Evolutionary conservation across 2,888 invertebrate genomes (phyloP).

Genomic region (Tipula confusa): DNA sequence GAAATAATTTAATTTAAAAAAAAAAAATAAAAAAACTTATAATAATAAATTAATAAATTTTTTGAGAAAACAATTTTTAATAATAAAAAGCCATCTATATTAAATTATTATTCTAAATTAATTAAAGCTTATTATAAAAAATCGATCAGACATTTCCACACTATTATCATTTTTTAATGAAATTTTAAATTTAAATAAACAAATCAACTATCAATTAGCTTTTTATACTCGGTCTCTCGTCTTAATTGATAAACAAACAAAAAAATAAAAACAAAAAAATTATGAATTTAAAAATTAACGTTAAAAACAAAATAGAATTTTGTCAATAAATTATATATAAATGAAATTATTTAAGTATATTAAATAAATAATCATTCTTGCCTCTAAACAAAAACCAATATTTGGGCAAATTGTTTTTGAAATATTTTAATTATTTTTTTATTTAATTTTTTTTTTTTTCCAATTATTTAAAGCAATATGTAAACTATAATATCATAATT

Average conservation of each 20-base stretch:
- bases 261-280: background rate
- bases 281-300: background rate
- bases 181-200: background rate
- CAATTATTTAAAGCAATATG: background rate
- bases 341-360: background rate
- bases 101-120: background rate
- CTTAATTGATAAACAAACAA: constrained; percentile 12
- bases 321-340: background rate
- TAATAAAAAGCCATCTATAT: background rate
- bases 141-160: background rate
- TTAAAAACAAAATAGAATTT: background rate
- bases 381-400: background rate
- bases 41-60: no score
- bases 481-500: background rate
- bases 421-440: background rate
- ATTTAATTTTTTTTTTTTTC: background rate
- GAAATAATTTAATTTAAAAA: background rate
- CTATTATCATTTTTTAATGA: background rate
- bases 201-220: constrained; percentile 22
- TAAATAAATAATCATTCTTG: background rate
- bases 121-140: constrained; percentile 20
- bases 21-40: no score
- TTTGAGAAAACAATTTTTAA: background rate
- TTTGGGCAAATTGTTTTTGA: background rate
- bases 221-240: constrained; percentile 29